Conservation (phyloP, 1,140 invertebrate species). For the Homalodisca vitripennis region DNA sequence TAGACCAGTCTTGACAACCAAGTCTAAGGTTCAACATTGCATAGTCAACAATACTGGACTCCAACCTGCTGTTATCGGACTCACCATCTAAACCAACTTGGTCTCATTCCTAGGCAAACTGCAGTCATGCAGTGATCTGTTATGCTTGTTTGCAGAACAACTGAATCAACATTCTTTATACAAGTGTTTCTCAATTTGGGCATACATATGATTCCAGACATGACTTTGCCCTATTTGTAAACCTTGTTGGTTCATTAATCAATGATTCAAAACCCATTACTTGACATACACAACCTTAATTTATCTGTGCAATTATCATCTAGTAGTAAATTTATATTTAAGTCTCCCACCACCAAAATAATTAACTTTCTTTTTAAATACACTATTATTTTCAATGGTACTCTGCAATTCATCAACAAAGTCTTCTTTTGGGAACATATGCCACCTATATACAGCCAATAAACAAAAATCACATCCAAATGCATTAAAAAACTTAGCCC, state of each 20-base stretch:
- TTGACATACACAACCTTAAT: neutral
- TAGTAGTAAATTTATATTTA: neutral
- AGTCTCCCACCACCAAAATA: neutral
- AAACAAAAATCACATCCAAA: neutral
- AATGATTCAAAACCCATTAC: neutral
- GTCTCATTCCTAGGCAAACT: neutral
- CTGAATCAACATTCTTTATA: neutral
- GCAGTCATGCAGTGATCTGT: neutral
- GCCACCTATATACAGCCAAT: neutral
- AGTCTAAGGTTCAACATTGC: neutral
- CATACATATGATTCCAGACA: neutral
- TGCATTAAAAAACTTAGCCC: neutral
- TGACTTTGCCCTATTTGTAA: neutral
- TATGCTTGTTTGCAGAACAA: neutral
- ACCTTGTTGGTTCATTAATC: neutral
- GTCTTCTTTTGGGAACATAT: neutral
- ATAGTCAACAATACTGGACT: neutral
- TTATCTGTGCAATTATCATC: neutral
- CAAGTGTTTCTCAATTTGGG: neutral
- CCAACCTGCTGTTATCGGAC: neutral
- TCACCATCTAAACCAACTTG: neutral
- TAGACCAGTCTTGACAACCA: neutral
- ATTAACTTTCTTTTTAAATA: neutral
- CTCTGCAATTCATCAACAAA: neutral
- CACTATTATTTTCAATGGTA: neutral